phyloP scores from a whole-genome alignment of 2,113 vertebrate genomes.

The Phycodurus eques region DNA sequence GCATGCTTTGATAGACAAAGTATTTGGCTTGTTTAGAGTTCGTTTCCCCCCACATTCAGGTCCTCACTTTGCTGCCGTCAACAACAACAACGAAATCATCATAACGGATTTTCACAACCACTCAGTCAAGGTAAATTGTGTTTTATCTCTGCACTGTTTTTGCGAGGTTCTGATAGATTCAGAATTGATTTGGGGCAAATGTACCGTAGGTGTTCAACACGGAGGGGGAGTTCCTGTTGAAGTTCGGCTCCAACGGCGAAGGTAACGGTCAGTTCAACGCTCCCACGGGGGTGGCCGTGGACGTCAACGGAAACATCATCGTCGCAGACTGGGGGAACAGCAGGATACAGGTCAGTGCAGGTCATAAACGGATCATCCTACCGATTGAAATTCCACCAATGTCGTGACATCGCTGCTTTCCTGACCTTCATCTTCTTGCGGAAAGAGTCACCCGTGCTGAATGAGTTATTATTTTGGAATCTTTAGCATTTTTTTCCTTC shows the following conservation, averaged over 20 bases:
- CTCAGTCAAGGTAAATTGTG: conserved; percentile 87
- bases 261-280: conserved; percentile 98
- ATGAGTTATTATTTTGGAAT: background rate
- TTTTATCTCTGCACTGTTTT: background rate
- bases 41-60: conserved; percentile 69
- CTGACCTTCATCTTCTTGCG: too few species aligned
- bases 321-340: conserved; percentile 99
- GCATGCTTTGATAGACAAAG: too few species aligned
- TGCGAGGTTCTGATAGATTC: background rate
- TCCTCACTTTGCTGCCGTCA: conserved; percentile 91
- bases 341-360: conserved; percentile 85
- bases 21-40: background rate
- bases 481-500: background rate
- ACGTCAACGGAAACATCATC: conserved; percentile 94
- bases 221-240: conserved; percentile 93
- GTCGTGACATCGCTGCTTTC: too few species aligned
- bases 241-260: conserved; percentile 97
- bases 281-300: conserved; percentile 96
- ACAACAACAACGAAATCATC: conserved; percentile 98
- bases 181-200: background rate
- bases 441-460: too few species aligned
- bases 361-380: background rate
- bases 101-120: conserved; percentile 98
- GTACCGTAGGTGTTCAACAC: conserved; percentile 86
- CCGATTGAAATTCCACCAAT: too few species aligned